Evolutionary conservation across 2,888 invertebrate genomes (phyloP), one percentile per base, ranked within the genome.

Genomic region (Nymphalis polychloros): DNA sequence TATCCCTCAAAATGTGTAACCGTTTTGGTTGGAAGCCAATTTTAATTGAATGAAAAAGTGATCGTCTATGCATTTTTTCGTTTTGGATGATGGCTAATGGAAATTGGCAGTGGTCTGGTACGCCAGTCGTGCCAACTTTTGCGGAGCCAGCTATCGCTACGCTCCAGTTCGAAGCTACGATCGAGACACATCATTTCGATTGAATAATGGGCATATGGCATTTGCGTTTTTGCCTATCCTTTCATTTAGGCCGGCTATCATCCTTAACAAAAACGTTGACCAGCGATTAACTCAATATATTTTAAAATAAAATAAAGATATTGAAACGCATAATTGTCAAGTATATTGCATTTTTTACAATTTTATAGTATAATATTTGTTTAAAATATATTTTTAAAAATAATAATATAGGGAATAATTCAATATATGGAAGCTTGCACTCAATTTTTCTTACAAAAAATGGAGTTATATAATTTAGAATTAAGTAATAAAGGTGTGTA

Each of bases 31-130:
- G 81, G 84, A 78, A 76, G 90, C 90, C 92, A 92, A 90, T 92
- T 89, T 92, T 90, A 92, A 92, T 92, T 92, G 92, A 92, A 92
- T 91, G 86, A 90, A 92, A 92, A 92, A 92, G 89, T 90, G 88
- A 89, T 90, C 88, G 90, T 89, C 90, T 89, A 88, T 90, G 89
- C 90, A 86, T 88, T 91, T 92, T 91, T 92, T 91, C 90, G 90
- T 90, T 91, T 92, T 90, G 91, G 88, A 88, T 91, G 92, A 92
- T 90, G 90, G 91, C 86, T 92, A 92, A 92, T 92, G 92, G 92
- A 92, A 92, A 92, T 92, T 92, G 92, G 92, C 92, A 92, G 85
- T 90, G 89, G 89, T 88, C 85, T 88, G 89, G 84, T 81, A 79
- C 84, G 84, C 86, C 85, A 79, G 74, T 80, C 88, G 88, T 92